Conservation (phyloP, 1,140 invertebrate species). For the Papilio xuthus region DNA sequence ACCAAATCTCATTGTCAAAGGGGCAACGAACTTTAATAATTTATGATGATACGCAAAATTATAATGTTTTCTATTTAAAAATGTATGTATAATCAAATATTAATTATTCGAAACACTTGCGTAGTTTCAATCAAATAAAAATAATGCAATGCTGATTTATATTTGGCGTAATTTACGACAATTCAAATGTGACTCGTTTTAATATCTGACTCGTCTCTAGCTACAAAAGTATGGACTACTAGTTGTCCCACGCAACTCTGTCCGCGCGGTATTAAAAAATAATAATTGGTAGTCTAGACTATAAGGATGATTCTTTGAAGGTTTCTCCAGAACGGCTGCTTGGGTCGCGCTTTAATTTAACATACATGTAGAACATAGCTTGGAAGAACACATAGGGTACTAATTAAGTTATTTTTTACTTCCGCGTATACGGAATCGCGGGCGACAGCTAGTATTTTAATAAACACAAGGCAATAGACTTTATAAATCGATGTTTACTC, state of each 20-base stretch:
- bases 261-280: too few relatives aligned
- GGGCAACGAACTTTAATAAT: not conserved
- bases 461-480: conserved; percentile 44
- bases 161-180: conserved; percentile 27
- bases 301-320: too few relatives aligned
- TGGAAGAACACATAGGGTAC: too few relatives aligned
- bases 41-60: not conserved
- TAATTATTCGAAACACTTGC: not conserved
- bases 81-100: not conserved
- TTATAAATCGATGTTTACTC: conserved; percentile 51
- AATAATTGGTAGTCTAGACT: too few relatives aligned
- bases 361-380: too few relatives aligned
- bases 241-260: too few relatives aligned
- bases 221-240: conserved; percentile 1
- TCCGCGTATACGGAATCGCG: too few relatives aligned
- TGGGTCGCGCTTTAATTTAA: too few relatives aligned
- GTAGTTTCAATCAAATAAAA: conserved; percentile 22
- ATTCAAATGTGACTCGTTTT: not conserved
- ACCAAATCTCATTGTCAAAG: not conserved
- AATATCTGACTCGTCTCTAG: conserved; percentile 13
- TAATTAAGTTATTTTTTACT: too few relatives aligned
- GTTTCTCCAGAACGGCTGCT: too few relatives aligned
- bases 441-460: conserved; percentile 43
- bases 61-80: not conserved
- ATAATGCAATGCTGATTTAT: conserved; percentile 15